Conservation (phyloP, 2,113 vertebrate species). For the Sakesphorus luctuosus region DNA sequence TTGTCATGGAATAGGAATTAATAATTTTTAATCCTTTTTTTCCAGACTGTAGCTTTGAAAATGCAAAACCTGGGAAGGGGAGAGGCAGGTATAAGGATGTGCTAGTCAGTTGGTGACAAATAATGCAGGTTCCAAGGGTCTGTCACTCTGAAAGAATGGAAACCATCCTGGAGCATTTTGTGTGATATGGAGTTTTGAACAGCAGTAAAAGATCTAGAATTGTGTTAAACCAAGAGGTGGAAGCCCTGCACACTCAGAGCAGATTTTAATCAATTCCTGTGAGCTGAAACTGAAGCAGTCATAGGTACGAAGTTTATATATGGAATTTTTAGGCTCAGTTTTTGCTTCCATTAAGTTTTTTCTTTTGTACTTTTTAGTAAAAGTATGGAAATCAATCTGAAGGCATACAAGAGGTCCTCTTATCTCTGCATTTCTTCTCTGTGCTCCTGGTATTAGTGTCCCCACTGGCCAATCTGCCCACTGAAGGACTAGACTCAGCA, state of each 20-base stretch:
- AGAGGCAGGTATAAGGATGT: background rate
- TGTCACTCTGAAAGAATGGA: background rate
- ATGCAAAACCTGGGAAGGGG: background rate
- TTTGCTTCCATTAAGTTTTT: background rate
- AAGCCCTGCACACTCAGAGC: background rate
- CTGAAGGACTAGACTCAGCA: background rate
- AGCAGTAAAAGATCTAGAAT: background rate
- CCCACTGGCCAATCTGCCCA: accelerated
- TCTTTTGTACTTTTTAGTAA: background rate
- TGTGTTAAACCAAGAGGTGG: background rate
- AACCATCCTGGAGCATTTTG: background rate
- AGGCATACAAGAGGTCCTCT: background rate
- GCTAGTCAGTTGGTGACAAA: background rate
- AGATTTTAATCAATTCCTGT: background rate
- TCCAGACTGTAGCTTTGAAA: background rate
- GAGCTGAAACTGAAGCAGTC: background rate
- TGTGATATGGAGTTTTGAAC: background rate
- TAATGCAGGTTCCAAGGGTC: background rate
- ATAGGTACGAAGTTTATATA: background rate
- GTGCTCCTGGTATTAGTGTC: background rate
- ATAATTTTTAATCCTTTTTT: background rate
- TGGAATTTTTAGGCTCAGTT: background rate
- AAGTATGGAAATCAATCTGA: background rate
- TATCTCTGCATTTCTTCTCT: background rate
- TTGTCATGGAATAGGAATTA: background rate